phyloP scores from a whole-genome alignment of 2,113 vertebrate genomes.

The Miniopterus natalensis region DNA sequence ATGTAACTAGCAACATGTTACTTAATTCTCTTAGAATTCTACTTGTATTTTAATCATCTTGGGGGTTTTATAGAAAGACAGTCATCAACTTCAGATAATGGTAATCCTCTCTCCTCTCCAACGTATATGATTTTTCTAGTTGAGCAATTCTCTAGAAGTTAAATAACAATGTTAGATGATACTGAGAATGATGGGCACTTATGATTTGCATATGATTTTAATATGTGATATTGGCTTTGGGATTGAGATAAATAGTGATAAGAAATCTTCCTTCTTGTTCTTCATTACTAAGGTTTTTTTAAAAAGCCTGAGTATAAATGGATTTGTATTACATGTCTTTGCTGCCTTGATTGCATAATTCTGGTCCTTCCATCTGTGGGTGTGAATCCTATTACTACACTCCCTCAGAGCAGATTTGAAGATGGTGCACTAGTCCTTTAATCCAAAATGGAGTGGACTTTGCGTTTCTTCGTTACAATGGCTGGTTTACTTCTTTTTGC shows the following conservation, averaged over 20 bases:
- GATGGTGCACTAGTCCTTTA: neutral
- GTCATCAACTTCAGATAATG: neutral
- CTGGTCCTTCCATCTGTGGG: neutral
- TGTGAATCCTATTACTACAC: neutral
- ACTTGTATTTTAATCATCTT: neutral
- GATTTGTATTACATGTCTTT: neutral
- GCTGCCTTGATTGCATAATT: neutral
- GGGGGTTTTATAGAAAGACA: neutral
- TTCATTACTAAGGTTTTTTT: neutral
- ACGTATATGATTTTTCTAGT: neutral
- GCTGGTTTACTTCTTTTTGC: neutral
- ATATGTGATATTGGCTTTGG: neutral
- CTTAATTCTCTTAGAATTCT: neutral
- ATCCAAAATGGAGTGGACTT: neutral
- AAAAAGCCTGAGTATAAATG: neutral
- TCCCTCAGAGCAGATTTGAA: neutral
- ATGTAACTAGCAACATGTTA: neutral
- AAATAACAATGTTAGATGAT: neutral
- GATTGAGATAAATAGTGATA: neutral
- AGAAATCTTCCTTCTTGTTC: neutral
- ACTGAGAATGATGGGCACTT: neutral
- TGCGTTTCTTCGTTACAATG: neutral
- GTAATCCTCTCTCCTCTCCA: neutral
- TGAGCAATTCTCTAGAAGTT: neutral
- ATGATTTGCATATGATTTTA: neutral